Percentiles rank a stretch among this genome's conserved stretches.
phyloP scores from a whole-genome alignment of 1,140 invertebrate genomes.

The Scaptodrosophila lebanonensis region DNA sequence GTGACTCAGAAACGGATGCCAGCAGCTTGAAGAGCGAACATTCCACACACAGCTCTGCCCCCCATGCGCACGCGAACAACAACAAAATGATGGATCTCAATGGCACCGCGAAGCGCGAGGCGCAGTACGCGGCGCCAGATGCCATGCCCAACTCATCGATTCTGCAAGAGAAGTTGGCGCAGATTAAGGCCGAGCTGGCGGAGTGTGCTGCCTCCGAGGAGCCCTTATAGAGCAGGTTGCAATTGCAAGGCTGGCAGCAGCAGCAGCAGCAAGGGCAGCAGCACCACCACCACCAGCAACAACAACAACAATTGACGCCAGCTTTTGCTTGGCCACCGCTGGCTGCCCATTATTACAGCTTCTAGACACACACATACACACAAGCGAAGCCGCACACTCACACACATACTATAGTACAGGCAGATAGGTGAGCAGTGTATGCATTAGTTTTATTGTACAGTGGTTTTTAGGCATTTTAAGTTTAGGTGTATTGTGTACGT shows the following conservation, averaged over 20 bases:
- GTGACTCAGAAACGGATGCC: constrained; percentile 70
- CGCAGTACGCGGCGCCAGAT: constrained; percentile 14
- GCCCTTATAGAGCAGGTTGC: constrained; percentile 63
- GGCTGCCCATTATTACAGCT: constrained; percentile 67
- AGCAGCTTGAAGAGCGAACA: constrained; percentile 64
- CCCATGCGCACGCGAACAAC: constrained; percentile 4
- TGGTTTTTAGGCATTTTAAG: no score
- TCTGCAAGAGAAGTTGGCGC: constrained; percentile 72
- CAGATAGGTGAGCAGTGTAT: no score
- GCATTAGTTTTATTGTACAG: no score
- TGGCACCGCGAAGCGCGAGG: constrained; percentile 54
- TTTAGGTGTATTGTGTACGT: no score
- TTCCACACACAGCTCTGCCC: constrained; percentile 31
- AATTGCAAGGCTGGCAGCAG: constrained; percentile 4
- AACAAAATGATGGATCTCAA: constrained; percentile 72
- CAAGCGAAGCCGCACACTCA: no score
- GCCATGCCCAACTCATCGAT: constrained; percentile 38
- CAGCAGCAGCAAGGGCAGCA: constrained; percentile 7
- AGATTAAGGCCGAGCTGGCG: constrained; percentile 69
- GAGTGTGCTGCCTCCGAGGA: constrained; percentile 37
- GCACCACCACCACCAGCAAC: constrained; percentile 36
- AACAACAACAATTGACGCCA: constrained; percentile 44
- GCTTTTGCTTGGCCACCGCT: constrained; percentile 59
- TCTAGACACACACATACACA: constrained; percentile 34
- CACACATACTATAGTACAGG: neutral